Conservation (phyloP, 30 jellyfish, hydroid and myxozoan species). For the Aurelia sp. region DNA sequence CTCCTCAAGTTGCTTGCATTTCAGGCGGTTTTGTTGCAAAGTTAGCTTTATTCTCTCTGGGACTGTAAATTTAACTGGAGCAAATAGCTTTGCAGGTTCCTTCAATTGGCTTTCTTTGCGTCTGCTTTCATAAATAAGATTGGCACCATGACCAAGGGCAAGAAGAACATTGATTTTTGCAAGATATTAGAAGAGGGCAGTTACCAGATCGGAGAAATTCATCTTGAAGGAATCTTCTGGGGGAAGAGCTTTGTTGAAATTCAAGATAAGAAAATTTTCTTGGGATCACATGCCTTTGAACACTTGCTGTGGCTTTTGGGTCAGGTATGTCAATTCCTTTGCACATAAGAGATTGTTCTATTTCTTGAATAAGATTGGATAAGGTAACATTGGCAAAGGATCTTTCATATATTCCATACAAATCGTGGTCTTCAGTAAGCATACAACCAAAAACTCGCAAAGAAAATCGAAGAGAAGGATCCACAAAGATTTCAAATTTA, state of each 20-base stretch:
- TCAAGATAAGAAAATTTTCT: conserved; percentile 16
- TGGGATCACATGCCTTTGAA: conserved; percentile 64
- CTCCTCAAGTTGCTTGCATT: conserved; percentile 49
- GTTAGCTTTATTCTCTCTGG: conserved; percentile 55
- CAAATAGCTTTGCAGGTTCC: conserved; percentile 43
- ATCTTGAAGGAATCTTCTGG: conserved; percentile 32
- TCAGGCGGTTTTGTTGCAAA: conserved; percentile 33
- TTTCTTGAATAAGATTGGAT: not conserved
- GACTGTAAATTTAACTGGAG: conserved; percentile 20
- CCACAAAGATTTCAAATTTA: too few relatives aligned
- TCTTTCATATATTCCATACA: too few relatives aligned
- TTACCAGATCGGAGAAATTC: conserved; percentile 14
- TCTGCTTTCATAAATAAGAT: conserved; percentile 19
- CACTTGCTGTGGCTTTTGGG: conserved; percentile 33
- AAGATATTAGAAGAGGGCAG: conserved; percentile 39
- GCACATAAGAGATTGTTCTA: not conserved
- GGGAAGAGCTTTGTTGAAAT: conserved; percentile 7
- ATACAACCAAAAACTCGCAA: conserved; percentile 49
- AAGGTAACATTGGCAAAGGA: not conserved
- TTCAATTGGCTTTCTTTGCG: conserved; percentile 37
- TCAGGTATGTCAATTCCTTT: conserved; percentile 36
- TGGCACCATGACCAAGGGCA: conserved; percentile 37
- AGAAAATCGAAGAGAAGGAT: too few relatives aligned
- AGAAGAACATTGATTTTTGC: conserved; percentile 32
- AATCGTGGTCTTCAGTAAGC: too few relatives aligned